Percentiles rank a stretch among this genome's conserved stretches.
phyloP scores from a whole-genome alignment of 2,113 vertebrate genomes.

The Scolopax mira region DNA sequence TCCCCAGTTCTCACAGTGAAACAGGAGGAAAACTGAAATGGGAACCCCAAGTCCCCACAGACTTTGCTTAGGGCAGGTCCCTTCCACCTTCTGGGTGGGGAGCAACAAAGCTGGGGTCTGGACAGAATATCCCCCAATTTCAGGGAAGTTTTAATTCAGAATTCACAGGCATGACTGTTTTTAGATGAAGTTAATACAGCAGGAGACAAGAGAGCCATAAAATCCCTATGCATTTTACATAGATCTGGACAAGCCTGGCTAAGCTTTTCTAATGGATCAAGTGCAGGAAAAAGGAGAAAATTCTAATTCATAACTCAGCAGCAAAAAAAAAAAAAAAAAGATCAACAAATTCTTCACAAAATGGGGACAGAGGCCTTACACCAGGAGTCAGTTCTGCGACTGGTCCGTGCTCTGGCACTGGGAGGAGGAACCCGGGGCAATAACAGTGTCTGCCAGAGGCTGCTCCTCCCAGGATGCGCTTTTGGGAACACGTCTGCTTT shows the following conservation, averaged over 20 bases:
- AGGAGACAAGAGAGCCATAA: neutral
- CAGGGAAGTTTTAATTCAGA: neutral
- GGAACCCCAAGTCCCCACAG: neutral
- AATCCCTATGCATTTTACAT: neutral
- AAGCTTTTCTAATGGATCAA: neutral
- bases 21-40: neutral
- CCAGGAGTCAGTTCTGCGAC: rapidly evolving
- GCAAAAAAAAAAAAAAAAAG: neutral
- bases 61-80: neutral
- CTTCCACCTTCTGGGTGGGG: neutral
- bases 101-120: neutral
- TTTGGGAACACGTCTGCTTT: neutral
- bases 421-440: neutral
- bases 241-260: neutral
- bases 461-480: neutral
- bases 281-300: neutral
- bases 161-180: neutral
- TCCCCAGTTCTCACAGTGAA: neutral
- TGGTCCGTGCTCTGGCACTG: rapidly evolving
- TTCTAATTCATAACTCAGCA: neutral
- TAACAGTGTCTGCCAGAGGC: rapidly evolving
- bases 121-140: rapidly evolving
- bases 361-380: neutral
- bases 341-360: neutral
- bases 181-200: neutral